Evolutionary conservation across 2,113 vertebrate genomes (phyloP).

Genomic region (Mola mola): DNA sequence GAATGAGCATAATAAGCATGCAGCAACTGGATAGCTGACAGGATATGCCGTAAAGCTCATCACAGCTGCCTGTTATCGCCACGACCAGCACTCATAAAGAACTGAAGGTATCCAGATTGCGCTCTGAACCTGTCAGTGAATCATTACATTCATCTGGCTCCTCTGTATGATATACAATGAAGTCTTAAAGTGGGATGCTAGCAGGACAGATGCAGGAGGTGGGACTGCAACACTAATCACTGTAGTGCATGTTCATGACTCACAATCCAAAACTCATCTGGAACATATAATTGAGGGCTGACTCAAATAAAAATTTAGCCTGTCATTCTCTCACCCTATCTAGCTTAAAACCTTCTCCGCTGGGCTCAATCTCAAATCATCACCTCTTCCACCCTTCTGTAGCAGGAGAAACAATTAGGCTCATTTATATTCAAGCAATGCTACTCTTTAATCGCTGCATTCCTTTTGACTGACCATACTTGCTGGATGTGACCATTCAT

Average conservation of each 20-base stretch:
- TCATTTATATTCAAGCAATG: too few species aligned
- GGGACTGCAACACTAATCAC: too few species aligned
- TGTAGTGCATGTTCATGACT: not conserved
- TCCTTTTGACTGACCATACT: too few species aligned
- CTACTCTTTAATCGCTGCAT: too few species aligned
- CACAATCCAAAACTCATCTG: not conserved
- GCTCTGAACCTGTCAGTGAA: not conserved
- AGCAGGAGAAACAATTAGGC: too few species aligned
- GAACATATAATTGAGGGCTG: not conserved
- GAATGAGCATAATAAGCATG: too few species aligned
- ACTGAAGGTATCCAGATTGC: slow-evolving; percentile 29
- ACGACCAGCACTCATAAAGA: slow-evolving; percentile 13
- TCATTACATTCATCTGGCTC: too few species aligned
- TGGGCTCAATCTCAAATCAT: not conserved
- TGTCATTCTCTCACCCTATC: not conserved
- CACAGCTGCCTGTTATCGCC: slow-evolving; percentile 31
- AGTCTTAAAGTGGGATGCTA: slow-evolving; percentile 6
- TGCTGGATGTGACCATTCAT: too few species aligned
- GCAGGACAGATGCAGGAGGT: too few species aligned
- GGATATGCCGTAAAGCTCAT: too few species aligned
- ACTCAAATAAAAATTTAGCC: not conserved
- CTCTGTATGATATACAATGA: not conserved
- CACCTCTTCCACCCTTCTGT: slow-evolving; percentile 1
- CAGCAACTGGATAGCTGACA: too few species aligned
- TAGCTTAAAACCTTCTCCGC: slow-evolving; percentile 3